phyloP scores from a whole-genome alignment of 2,888 invertebrate genomes.

The Parnassius apollo region DNA sequence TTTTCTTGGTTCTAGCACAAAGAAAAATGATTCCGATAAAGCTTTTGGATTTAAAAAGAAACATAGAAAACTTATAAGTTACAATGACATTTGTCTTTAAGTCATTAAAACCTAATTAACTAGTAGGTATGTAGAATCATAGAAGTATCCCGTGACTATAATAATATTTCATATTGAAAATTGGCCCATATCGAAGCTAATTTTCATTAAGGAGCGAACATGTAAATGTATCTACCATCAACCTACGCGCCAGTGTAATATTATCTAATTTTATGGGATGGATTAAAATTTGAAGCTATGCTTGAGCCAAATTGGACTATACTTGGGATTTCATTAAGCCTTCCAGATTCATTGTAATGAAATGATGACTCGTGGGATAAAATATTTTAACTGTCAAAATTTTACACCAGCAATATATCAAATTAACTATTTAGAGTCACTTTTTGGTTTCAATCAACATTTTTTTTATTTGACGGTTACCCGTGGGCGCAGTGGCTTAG shows the following conservation, averaged over 20 bases:
- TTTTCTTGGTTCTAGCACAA: too few relatives aligned
- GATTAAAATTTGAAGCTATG: slow-evolving; percentile 1
- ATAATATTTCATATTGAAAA: neutral
- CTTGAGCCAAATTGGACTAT: neutral
- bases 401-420: too few relatives aligned
- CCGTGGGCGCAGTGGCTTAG: too few relatives aligned
- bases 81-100: too few relatives aligned
- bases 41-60: too few relatives aligned
- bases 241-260: neutral
- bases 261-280: neutral
- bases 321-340: neutral
- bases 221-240: neutral
- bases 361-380: too few relatives aligned
- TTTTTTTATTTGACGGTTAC: too few relatives aligned
- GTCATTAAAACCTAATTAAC: neutral
- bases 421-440: too few relatives aligned
- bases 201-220: neutral
- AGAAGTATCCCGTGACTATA: neutral
- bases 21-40: too few relatives aligned
- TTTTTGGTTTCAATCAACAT: too few relatives aligned
- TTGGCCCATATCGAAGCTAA: neutral
- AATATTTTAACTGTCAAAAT: too few relatives aligned
- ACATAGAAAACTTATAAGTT: too few relatives aligned
- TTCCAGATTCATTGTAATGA: neutral
- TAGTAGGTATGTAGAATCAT: neutral